Percentiles rank a stretch among this genome's conserved stretches.
Evolutionary conservation across 2,113 vertebrate species (phyloP).

Genomic region (human): GRCh38 chr6:138452001-138452500

Average conservation of each 20-base stretch:
- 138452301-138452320: slow-evolving; percentile 1
- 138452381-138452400: neutral
- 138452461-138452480: slow-evolving; percentile 44
- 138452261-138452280: neutral
- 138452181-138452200: neutral
- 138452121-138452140: neutral
- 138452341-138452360: neutral
- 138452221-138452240: neutral
- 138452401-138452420: neutral
- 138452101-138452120: neutral
- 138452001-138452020: neutral
- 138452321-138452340: neutral
- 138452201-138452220: neutral
- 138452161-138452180: neutral
- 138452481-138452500: slow-evolving; percentile 21
- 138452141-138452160: neutral
- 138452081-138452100: neutral
- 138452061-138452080: neutral
- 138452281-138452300: neutral
- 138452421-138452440: neutral
- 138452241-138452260: neutral
- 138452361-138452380: neutral
- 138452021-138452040: neutral
- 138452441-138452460: neutral
- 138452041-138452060: neutral